Base-by-base conservation (phyloP, 2,797 vertebrate genomes). In the Onychomys torridus region DNA sequence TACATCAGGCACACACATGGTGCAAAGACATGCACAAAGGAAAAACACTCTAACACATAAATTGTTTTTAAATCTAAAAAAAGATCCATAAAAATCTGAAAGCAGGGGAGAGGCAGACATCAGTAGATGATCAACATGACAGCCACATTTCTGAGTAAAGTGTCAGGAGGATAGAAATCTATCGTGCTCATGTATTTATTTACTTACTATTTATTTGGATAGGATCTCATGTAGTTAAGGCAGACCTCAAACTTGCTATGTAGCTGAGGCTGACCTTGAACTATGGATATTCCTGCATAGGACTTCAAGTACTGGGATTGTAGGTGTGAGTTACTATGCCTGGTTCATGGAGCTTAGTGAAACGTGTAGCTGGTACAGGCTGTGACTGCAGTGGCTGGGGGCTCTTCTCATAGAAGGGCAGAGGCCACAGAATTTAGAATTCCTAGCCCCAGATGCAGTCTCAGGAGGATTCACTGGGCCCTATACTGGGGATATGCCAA, bases 351-450 rank as follows among this genome's bases (percentile, higher is more conserved):
- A 29, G 2, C 8, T 73, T 87, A 17, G 55, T 63, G 34, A 71
- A 83, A 29, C 14, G 69, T 4, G 4, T 8, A 78, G 14, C 9
- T 84, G 8, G 13, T 19, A 71, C 9, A 43, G 34, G 86, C 11
- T 46, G 14, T 46, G 61, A 27, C 29, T 37, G 67, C 0, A 3
- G 2, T 11, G 43, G 10, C 21, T 2, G 0, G 37, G 32, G 6
- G 5, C n/a, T 25, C 37, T 25, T 32, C 17, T 40, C 19, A 49
- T 49, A 89, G 6, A 34, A 93, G 19, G 63, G 34, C 29, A 19
- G 11, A 52, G 14, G 0, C 34, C n/a, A 1, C 0, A 46, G 78
- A 29, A 27, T 13, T 7, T 43, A 75, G 27, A 85, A 75, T 34
- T 93, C 37, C 40, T 82, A 55, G 17, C 3, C 23, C 6, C 59